phyloP scores from a whole-genome alignment of 2,797 vertebrate species.

The Enteromius treurensis region DNA sequence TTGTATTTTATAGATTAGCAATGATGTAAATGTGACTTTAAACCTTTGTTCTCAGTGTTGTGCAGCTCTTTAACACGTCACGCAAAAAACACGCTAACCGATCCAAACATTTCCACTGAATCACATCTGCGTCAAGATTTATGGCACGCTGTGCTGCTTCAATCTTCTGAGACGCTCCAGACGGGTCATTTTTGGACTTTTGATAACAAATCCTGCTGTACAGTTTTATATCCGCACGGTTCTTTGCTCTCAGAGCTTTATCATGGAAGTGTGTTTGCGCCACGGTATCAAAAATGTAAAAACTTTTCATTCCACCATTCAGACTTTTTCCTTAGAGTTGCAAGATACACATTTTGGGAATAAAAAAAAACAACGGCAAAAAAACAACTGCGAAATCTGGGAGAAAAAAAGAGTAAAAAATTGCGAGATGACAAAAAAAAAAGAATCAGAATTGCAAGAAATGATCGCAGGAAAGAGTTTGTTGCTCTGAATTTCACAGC shows the following conservation, averaged over 20 bases:
- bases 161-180: not conserved
- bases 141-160: not conserved
- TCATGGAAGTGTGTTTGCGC: not conserved
- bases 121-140: not conserved
- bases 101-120: not conserved
- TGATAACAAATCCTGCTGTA: not conserved
- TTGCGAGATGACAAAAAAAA: not conserved
- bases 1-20: conserved; percentile 78
- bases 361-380: too few relatives aligned
- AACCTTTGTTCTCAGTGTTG: conserved; percentile 65
- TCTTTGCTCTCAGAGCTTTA: not conserved
- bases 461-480: too few relatives aligned
- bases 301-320: not conserved
- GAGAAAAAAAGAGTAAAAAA: too few relatives aligned
- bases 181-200: not conserved
- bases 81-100: not conserved
- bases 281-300: not conserved
- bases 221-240: not conserved
- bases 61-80: conserved; percentile 63
- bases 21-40: conserved; percentile 25
- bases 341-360: not conserved
- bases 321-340: not conserved
- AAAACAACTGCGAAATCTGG: too few relatives aligned
- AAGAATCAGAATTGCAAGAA: too few relatives aligned
- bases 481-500: too few relatives aligned